Base-by-base conservation (phyloP, 2,797 vertebrate genomes). In the Cossypha polioptera region DNA sequence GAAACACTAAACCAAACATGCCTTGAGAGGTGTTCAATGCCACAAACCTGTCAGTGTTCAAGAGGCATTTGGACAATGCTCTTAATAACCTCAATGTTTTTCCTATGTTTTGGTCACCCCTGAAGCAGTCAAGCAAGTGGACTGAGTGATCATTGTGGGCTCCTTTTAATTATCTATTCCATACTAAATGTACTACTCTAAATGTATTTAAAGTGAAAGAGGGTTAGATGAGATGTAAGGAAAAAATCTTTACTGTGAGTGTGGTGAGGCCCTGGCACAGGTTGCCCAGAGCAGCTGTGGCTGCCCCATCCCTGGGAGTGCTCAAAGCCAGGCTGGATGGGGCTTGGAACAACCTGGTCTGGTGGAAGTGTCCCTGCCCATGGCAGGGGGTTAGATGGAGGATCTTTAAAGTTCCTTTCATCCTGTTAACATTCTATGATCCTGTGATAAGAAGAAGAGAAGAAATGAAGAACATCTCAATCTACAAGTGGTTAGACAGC, bases 261-360 rank as follows among this genome's bases (percentile, higher is more conserved):
- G 1, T n/a, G 31, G 0, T 36, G 47, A 48, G 47, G 43, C 13
- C 28, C 42, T 36, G 74, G 36, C 28, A 33, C 25, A 78, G 35
- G 4, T 0, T 48, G 31, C 35, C 21, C 35, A 22, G 25, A 61
- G 65, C 1, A 48, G 12, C 9, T 71, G 74, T 1, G 2, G 36
- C 9, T 71, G 50, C 50, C 26, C 48, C 65, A 42, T 28, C 31
- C 18, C 13, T 78, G 50, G 15, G 2, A 50, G 8, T 28, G 22
- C 14, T 42, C 43, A 50, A 78, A 21, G 26, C 15, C 48, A 42
- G 65, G 35, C 1, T 42, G 65, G 57, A 62, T 36, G 38, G 38
- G 38, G 38, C 38, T 38, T 38, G 38, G 13, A 14, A 14, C 17
- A 42, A 19, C 1, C 20, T 54, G 40, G 14, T 3, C 8, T 17